phyloP scores from a whole-genome alignment of 2,113 vertebrate genomes.

The Alligator mississippiensis region DNA sequence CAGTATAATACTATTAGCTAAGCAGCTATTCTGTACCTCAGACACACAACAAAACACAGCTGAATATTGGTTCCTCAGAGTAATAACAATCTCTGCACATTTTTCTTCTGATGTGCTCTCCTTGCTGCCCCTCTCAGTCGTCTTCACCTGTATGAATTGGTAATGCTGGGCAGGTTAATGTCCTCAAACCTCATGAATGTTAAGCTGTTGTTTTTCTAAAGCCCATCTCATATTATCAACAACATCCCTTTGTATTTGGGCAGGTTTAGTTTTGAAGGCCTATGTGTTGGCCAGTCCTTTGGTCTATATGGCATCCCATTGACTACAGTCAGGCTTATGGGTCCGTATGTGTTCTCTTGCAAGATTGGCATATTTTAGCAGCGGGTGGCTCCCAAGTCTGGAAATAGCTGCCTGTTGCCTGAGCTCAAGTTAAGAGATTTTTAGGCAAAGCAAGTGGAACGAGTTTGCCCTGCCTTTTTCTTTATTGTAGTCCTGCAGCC shows the following conservation, averaged over 20 bases:
- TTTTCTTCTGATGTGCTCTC: background rate
- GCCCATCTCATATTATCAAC: accelerated
- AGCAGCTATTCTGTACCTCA: slow-evolving; percentile 60
- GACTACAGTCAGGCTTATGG: background rate
- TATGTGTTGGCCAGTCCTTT: background rate
- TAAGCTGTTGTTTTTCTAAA: accelerated
- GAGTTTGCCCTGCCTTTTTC: background rate
- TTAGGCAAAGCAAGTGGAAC: accelerated
- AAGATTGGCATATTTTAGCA: background rate
- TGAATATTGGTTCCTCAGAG: background rate
- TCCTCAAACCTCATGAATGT: background rate
- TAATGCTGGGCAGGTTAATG: accelerated
- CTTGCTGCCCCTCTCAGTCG: background rate
- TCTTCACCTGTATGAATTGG: background rate
- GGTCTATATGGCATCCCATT: accelerated
- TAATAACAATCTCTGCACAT: background rate
- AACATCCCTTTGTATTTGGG: background rate
- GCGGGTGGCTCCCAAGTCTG: accelerated
- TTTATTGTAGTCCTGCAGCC: background rate
- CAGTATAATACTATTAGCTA: slow-evolving; percentile 65
- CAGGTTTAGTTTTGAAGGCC: background rate
- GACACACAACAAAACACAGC: slow-evolving; percentile 32
- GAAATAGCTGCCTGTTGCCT: background rate
- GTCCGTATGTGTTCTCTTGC: background rate
- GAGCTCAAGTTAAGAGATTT: background rate